Evolutionary conservation across 92 coral and sea anemone species (phyloP), one percentile per base, ranked within the genome.

Genomic region (Palythoa grandis): DNA sequence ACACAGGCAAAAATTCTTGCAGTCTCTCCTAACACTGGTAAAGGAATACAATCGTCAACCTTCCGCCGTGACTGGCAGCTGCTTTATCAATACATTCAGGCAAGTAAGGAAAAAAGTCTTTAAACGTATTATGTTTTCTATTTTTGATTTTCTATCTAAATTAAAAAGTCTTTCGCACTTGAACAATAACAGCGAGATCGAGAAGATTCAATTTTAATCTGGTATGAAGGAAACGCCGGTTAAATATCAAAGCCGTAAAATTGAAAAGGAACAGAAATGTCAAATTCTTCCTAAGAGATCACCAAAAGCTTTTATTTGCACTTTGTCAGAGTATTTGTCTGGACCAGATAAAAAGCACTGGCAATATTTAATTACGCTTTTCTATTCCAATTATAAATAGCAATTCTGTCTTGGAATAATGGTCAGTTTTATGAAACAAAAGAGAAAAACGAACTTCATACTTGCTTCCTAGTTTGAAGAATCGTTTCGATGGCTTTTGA

Each of bases 401-500:
- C 53, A 76, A 54, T 76, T 76, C 25, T 20, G 78, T 74, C 14
- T 22, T 54, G 3, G 63, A 76, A 15, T 25, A 13, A 76, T 35
- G 25, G 63, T 53, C 16, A 19, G 79, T 75, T 19, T 74, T 52
- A 15, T 76, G 80, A 50, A 52, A 56, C 58, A 76, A 76, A 56
- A 24, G 56, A 50, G 22, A 12, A 35, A 52, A 76, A 23, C 24
- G 54, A 72, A 72, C 15, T n/a, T n/a, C n/a, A n/a, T n/a, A n/a
- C n/a, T 43, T 39, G n/a, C 4, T 17, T 39, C 19, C 25, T 6
- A 54, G 22, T 53, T 23, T 47, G 22, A 63, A 63, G 17, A 8
- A 10, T 63, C 22, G 19, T 19, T 9, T 0, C 24, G 25, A 63
- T 63, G 25, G 22, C 22, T 20, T 16, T 17, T 4, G 11, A 10